Base-by-base conservation (phyloP, 1,140 invertebrate genomes). In the Drosophila sproati region DNA sequence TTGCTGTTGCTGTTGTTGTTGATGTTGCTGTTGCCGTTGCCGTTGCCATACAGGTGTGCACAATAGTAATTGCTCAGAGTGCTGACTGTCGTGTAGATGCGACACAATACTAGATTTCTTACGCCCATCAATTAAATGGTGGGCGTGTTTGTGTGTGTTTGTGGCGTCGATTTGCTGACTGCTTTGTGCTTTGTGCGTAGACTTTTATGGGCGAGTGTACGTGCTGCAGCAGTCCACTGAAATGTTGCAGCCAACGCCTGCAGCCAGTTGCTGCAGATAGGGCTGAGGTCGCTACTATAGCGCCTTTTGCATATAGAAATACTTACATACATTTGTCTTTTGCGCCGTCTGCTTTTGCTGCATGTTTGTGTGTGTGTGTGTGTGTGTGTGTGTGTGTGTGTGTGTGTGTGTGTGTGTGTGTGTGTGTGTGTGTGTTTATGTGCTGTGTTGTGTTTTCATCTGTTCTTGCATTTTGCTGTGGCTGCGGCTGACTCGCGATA, bases 401-500 rank as follows among this genome's bases (percentile, higher is more conserved):
- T 52, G 12, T 51, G n/a, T 59, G 64, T 51, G 35, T 56, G 28
- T 50, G 59, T 48, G 73, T 82, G 74, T 82, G 70, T 82, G 75
- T 63, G 73, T 73, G 20, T 85, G 68, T 61, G 63, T 54, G 51
- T 34, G 54, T 67, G 32, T 68, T 67, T 66, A 56, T 69, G 56
- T 59, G 52, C 67, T 45, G 62, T 45, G 48, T 54, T 39, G 48
- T 50, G 48, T 31, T 54, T 39, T 54, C 39, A 41, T 43, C 64
- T 61, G 67, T 55, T 78, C 50, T 69, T 70, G 63, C 75, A 55
- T 80, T 80, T 77, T 81, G 82, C 71, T 86, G 78, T 75, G 66
- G 79, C 79, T 86, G 82, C 82, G 82, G 82, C 87, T 87, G 82
- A 86, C 82, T 86, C 82, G 83, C 80, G 82, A 87, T 86, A 86